These are phyloP conservation scores for Eristalis arbustorum DNA, from an alignment of 2,888 invertebrate genomes.

Conservation along the genomic window DNA sequence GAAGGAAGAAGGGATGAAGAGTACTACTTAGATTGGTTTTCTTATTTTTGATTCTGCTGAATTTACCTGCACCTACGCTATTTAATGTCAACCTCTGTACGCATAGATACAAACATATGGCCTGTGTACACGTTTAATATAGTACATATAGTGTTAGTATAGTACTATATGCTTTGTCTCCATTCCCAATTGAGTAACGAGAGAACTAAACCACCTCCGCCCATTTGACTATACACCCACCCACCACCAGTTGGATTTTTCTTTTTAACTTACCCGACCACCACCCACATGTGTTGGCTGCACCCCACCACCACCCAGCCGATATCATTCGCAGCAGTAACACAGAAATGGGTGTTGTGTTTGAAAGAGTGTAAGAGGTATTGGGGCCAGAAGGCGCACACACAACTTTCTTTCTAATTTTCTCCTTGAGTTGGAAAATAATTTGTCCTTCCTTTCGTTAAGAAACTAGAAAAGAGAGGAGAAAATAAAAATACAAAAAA, in stretches of 20 bases:
- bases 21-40: neutral
- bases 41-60: constrained; percentile 61
- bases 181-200: constrained; percentile 41
- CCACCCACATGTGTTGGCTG: constrained; percentile 15
- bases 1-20: neutral
- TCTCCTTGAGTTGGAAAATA: constrained; percentile 73
- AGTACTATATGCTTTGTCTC: constrained; percentile 55
- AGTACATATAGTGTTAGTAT: constrained; percentile 43
- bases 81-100: constrained; percentile 51
- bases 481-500: constrained; percentile 67
- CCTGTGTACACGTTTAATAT: neutral
- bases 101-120: neutral
- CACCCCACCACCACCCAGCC: neutral
- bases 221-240: constrained; percentile 28
- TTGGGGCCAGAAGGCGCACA: constrained; percentile 15
- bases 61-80: no score
- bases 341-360: neutral
- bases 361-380: constrained; percentile 2
- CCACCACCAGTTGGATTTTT: constrained; percentile 54
- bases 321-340: neutral
- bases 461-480: constrained; percentile 75
- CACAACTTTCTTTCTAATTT: constrained; percentile 75
- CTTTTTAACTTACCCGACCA: constrained; percentile 65
- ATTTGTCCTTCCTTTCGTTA: constrained; percentile 42
- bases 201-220: neutral